Conservation (phyloP, 2,113 vertebrate species). For the Barbus barbus region DNA sequence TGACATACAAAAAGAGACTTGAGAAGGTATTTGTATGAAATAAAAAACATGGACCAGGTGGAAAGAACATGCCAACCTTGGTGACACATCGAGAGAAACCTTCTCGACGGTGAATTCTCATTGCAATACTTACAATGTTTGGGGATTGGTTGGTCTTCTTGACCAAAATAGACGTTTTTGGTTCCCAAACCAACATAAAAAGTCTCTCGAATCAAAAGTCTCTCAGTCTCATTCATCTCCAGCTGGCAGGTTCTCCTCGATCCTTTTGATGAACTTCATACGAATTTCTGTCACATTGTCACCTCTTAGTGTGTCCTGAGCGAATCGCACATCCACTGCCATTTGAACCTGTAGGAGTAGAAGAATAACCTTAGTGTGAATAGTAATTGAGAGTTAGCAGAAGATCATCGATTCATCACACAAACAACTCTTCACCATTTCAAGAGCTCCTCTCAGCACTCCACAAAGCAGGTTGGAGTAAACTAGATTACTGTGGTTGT, state of each 20-base stretch:
- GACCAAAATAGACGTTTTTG: conserved; percentile 7
- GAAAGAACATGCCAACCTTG: background rate
- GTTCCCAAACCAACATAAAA: conserved; percentile 13
- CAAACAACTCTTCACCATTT: conserved; percentile 85
- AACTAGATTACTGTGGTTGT: conserved; percentile 92
- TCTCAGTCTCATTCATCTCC: conserved; percentile 86
- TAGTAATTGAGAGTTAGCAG: background rate
- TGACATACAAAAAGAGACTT: background rate
- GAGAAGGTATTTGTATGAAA: background rate
- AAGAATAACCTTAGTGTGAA: background rate
- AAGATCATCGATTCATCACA: background rate
- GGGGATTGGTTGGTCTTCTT: background rate
- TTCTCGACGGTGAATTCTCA: background rate
- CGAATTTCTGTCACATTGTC: conserved; percentile 96
- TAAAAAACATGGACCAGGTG: background rate
- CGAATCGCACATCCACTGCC: conserved; percentile 97
- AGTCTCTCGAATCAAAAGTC: conserved; percentile 22
- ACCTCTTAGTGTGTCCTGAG: conserved; percentile 92
- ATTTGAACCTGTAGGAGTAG: conserved; percentile 88
- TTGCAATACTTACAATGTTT: background rate
- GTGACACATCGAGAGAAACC: background rate
- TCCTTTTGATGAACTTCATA: conserved; percentile 97
- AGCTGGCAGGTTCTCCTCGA: conserved; percentile 96
- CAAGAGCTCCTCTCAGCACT: conserved; percentile 91
- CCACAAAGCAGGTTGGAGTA: conserved; percentile 96